Base-by-base conservation (phyloP, 2,113 vertebrate species). In the Dromaius novaehollandiae region DNA sequence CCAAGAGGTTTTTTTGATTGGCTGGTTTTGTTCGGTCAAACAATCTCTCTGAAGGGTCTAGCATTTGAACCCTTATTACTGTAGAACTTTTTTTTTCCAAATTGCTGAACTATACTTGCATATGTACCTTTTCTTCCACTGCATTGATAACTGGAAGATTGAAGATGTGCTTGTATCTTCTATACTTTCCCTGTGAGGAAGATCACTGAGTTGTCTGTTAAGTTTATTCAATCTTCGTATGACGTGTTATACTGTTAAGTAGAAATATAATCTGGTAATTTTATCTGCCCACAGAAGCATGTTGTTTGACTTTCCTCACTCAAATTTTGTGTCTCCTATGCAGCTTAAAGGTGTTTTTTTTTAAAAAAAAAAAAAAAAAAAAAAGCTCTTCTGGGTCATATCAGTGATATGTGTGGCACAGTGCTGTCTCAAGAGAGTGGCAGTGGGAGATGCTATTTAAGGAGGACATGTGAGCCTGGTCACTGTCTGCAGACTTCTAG, bases 51-150 rank as follows among this genome's bases (percentile, higher is more conserved):
- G 5, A 32, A 76, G 30, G 17, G 8, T 77, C n/a, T 32, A 34
- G 28, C 50, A 8, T 64, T 13, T 8, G 17, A 48, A 83, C 22
- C 46, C 15, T 28, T 63, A 11, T 74, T 86, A 0, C 0, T 50
- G 4, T 19, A 66, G 24, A 74, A 50, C 36, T 28, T 30, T 17
- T 12, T 46, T 69, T 34, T 69, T 46, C 28, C 7, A 10, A 24
- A 71, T 4, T 12, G 3, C 63, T 2, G 1, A 38, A 21, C 50
- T 77, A 5, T 10, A 3, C 30, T 32, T 46, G 30, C 30, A 69
- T 42, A 25, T 36, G 8, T 38, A 11, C 11, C 65, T 88, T 30
- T 1, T 68, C 42, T 78, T 60, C 51, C 0, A 3, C 13, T 84
- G 32, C 3, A 1, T 24, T 77, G 21, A 63, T 50, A 38, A 66